Base-by-base conservation (phyloP, 2,888 invertebrate genomes). In the Monochamus alternatus region DNA sequence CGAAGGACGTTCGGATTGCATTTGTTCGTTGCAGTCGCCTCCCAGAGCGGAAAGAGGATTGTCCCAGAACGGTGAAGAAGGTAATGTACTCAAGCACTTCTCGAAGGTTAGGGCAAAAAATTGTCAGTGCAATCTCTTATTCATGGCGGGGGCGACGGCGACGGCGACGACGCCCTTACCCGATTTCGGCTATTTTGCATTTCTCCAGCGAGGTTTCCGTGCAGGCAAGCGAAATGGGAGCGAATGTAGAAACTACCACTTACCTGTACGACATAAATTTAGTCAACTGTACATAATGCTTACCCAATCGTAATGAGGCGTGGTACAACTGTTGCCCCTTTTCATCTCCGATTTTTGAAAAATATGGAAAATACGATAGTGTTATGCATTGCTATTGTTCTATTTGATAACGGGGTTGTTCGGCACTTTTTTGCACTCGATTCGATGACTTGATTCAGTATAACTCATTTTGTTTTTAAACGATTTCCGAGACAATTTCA, bases 1-100 rank as follows among this genome's bases (percentile, higher is more conserved):
- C 71, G 65, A 67, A 71, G 67, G 71, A 71, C 71, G 70, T 71
- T 70, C 52, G 66, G 71, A 75, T 55, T 52, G 66, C 55, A 44
- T 66, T 66, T 67, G 55, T 66, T 63, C 43, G 60, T 52, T 59
- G 67, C 67, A 67, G 7, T 38, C 7, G 38, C 38, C 5, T 38
- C 38, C 38, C 38, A 67, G 63, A 71, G 75, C 71, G 75, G 71
- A 60, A 66, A 66, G 47, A 32, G 59, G 65, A 71, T 68, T 52
- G 52, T 38, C 67, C 31, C 66, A 52, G 51, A 12, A 51, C 38
- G 67, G 38, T 55, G 55, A 38, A 67, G 55, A 38, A 55, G 38
- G 55, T 38, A 67, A 67, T 67, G 55, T 32, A 43, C 43, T 68
- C 38, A 14, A 8, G 58, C 58, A 59, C 59, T 43, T 22, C 43